Conservation (phyloP, 2,113 vertebrate genomes). For the Typhlomys cinereus region DNA sequence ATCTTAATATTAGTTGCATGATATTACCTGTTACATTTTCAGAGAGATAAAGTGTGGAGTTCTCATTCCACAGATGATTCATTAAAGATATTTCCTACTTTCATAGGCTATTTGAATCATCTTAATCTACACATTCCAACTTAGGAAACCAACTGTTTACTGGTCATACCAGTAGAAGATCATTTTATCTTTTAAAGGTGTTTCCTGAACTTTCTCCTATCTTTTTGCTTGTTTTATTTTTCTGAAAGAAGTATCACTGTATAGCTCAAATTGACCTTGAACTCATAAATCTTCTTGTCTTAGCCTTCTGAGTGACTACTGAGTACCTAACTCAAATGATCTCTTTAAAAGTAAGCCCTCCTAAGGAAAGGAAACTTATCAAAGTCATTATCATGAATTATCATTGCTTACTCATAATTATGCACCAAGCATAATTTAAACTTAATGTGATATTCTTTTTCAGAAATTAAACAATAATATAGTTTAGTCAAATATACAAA, state of each 20-base stretch:
- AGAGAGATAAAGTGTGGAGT: not conserved
- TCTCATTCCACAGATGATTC: not conserved
- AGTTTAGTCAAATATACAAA: constrained; percentile 38
- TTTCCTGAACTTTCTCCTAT: not conserved
- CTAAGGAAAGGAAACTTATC: not conserved
- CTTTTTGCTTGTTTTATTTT: not conserved
- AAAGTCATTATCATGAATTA: constrained; percentile 1
- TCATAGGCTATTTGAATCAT: not conserved
- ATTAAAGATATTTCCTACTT: constrained; percentile 21
- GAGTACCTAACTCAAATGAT: no score
- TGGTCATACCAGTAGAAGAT: not conserved
- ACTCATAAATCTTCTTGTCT: not conserved
- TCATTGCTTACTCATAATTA: not conserved
- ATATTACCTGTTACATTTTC: not conserved
- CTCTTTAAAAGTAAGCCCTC: not conserved
- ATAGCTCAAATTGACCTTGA: not conserved
- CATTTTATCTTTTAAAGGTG: not conserved
- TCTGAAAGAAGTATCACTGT: not conserved
- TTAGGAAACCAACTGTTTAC: not conserved
- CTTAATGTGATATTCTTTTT: not conserved
- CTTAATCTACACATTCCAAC: not conserved
- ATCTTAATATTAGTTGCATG: not conserved
- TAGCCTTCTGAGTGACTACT: not conserved
- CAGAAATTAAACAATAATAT: not conserved
- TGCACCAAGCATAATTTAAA: constrained; percentile 14